Evolutionary conservation across 1,140 invertebrate genomes (phyloP).

Genomic region (Eufriesea mexicana): DNA sequence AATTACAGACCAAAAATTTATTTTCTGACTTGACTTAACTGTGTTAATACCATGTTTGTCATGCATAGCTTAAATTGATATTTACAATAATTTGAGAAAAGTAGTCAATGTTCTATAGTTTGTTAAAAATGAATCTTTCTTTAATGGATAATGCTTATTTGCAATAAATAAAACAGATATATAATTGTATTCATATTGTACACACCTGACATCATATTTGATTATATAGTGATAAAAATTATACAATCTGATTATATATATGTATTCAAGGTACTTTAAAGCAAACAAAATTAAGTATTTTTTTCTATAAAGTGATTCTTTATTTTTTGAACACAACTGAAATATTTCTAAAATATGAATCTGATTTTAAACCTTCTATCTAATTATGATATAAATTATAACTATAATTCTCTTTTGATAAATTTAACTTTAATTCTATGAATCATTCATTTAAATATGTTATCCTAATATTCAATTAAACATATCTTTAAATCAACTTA

Average conservation of each 20-base stretch:
- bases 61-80: too few relatives aligned
- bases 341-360: constrained; percentile 11
- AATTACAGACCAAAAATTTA: too few relatives aligned
- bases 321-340: not conserved
- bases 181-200: not conserved
- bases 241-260: not conserved
- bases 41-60: too few relatives aligned
- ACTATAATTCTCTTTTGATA: not conserved
- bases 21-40: too few relatives aligned
- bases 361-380: not conserved
- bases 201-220: not conserved
- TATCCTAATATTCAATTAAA: not conserved
- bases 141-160: not conserved
- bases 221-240: not conserved
- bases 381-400: not conserved
- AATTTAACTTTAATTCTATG: not conserved
- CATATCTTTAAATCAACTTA: not conserved
- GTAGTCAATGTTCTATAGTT: too few relatives aligned
- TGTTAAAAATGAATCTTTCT: too few relatives aligned
- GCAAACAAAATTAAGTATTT: not conserved
- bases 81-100: too few relatives aligned
- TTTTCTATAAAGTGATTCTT: constrained; percentile 5
- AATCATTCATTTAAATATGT: not conserved
- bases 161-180: not conserved
- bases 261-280: not conserved